phyloP scores from a whole-genome alignment of 2,888 invertebrate genomes.

The Hirtodrosophila alboralis region DNA sequence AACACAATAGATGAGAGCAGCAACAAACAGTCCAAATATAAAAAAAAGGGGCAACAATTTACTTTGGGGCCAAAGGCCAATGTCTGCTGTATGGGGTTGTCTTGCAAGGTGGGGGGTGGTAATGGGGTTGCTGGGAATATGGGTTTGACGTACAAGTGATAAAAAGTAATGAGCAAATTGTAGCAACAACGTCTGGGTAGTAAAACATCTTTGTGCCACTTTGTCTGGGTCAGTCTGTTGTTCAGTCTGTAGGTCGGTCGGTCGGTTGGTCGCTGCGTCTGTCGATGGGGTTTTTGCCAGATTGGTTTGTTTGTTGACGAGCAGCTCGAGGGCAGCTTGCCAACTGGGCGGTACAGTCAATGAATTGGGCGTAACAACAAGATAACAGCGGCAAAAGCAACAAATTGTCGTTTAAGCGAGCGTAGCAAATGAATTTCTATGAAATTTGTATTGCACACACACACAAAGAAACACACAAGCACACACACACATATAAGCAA shows the following conservation, averaged over 20 bases:
- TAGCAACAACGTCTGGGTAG: constrained; percentile 62
- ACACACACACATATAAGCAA: constrained; percentile 21
- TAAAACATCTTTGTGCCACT: constrained; percentile 76
- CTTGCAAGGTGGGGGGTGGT: constrained; percentile 1
- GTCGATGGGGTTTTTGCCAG: constrained; percentile 50
- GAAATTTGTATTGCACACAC: constrained; percentile 54
- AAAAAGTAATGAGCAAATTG: constrained; percentile 80
- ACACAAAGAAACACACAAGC: constrained; percentile 28
- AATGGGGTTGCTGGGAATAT: constrained; percentile 11
- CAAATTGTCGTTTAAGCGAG: constrained; percentile 72
- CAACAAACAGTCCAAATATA: constrained; percentile 14
- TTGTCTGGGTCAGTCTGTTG: constrained; percentile 75
- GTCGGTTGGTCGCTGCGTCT: no score
- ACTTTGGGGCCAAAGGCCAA: constrained; percentile 63
- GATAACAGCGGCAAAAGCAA: constrained; percentile 37
- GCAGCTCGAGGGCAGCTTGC: constrained; percentile 23
- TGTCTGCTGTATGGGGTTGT: constrained; percentile 27
- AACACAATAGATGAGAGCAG: constrained; percentile 50
- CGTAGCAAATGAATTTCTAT: constrained; percentile 72
- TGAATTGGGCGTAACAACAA: constrained; percentile 70
- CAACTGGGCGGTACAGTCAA: constrained; percentile 52
- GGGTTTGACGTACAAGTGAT: constrained; percentile 61
- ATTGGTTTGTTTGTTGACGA: constrained; percentile 51
- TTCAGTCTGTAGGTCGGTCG: constrained; percentile 19
- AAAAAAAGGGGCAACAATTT: constrained; percentile 72